Conservation (phyloP, 2,888 invertebrate genomes). For the Cataglyphis cursor region DNA sequence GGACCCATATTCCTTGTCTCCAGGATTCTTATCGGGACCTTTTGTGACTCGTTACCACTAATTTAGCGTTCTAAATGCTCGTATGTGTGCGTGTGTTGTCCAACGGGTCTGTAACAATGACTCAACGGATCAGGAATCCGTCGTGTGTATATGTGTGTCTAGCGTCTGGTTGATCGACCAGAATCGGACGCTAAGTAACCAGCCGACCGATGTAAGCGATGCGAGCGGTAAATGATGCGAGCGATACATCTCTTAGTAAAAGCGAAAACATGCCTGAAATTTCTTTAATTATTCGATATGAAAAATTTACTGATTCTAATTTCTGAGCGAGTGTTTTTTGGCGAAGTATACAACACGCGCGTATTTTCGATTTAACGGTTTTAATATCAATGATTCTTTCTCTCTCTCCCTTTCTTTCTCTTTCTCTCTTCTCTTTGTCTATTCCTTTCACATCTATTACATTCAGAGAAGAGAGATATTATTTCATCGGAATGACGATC, state of each 20-base stretch:
- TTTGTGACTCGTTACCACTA: slow-evolving; percentile 72
- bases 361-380: background rate
- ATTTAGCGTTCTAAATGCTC: slow-evolving; percentile 73
- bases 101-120: slow-evolving; percentile 65
- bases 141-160: background rate
- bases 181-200: slow-evolving; percentile 41
- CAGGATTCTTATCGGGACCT: slow-evolving; percentile 71
- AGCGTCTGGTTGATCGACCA: slow-evolving; percentile 59
- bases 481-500: background rate
- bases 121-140: slow-evolving; percentile 73
- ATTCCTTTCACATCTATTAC: background rate
- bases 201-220: slow-evolving; percentile 17
- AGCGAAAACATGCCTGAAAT: slow-evolving; percentile 16
- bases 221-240: background rate
- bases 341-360: background rate
- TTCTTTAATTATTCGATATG: background rate
- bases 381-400: background rate
- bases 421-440: background rate
- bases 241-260: background rate
- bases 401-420: background rate
- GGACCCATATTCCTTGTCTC: slow-evolving; percentile 65
- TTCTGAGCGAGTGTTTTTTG: background rate
- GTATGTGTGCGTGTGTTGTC: slow-evolving; percentile 54
- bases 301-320: background rate
- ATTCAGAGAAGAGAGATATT: background rate